Evolutionary conservation across 2,797 vertebrate species (phyloP).

Genomic region (Phylloscopus collybita): DNA sequence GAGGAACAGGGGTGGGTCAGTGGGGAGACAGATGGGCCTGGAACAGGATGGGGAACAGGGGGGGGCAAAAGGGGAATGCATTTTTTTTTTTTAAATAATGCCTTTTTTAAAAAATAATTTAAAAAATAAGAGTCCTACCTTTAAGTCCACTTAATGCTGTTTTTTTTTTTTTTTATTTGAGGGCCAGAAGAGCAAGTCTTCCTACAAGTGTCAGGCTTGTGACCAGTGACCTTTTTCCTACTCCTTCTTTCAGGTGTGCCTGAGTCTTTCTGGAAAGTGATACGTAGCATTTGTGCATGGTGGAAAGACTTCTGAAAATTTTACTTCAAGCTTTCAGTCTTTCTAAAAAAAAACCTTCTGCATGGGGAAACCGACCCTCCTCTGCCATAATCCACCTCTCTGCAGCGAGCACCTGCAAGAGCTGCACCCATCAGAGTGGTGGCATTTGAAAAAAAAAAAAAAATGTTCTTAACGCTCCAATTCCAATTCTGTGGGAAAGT

Average conservation of each 20-base stretch:
- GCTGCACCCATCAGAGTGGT: background rate
- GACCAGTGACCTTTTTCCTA: background rate
- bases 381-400: background rate
- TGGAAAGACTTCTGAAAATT: background rate
- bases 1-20: background rate
- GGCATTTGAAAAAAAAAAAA: background rate
- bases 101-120: no score
- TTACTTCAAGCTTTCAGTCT: background rate
- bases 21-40: accelerated
- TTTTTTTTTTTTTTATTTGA: background rate
- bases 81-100: no score
- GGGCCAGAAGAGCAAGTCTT: background rate
- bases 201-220: background rate
- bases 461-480: background rate
- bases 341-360: background rate
- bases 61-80: background rate
- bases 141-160: background rate
- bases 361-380: background rate
- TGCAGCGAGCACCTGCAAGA: accelerated
- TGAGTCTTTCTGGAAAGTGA: background rate
- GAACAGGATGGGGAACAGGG: accelerated
- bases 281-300: accelerated
- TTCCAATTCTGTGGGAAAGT: background rate
- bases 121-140: background rate
- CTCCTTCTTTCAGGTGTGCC: background rate